Evolutionary conservation across 2,888 invertebrate genomes (phyloP).

Genomic region (Ormyrus rosae): DNA sequence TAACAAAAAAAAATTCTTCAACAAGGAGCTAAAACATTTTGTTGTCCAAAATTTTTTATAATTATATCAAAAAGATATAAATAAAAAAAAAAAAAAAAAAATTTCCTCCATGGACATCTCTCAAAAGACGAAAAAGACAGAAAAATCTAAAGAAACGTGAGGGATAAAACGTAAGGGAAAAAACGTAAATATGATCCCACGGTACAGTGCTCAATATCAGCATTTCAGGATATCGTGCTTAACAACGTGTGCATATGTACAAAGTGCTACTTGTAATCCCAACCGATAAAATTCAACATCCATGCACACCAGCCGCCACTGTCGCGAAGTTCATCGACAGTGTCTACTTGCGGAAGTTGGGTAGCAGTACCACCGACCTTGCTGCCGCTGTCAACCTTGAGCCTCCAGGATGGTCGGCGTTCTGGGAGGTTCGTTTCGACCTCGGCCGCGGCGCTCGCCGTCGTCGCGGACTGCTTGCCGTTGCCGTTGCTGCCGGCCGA

Average conservation of each 20-base stretch:
- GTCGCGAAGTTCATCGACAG: constrained; percentile 33
- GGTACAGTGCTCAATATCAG: no score
- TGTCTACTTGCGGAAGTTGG: constrained; percentile 16
- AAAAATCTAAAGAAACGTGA: background rate
- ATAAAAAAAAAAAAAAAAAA: constrained; percentile 10
- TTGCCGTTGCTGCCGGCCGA: background rate
- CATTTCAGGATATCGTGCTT: background rate
- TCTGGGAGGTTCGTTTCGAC: constrained; percentile 78
- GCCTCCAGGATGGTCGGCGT: constrained; percentile 93
- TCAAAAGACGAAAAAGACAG: no score
- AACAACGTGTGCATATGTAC: constrained; percentile 30
- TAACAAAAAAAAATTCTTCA: constrained; percentile 22
- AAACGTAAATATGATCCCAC: no score
- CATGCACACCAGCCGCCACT: constrained; percentile 69
- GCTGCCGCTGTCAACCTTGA: constrained; percentile 91
- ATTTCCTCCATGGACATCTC: no score
- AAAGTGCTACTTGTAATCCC: constrained; percentile 63
- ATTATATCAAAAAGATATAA: background rate
- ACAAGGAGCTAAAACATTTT: no score
- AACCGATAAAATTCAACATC: constrained; percentile 66
- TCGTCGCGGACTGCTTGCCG: background rate
- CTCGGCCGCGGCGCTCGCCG: constrained; percentile 23
- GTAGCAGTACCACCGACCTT: constrained; percentile 80
- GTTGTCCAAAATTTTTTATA: no score
- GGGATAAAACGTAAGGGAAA: no score